phyloP scores from a whole-genome alignment of 2,797 vertebrate genomes.

The Clamator glandarius region DNA sequence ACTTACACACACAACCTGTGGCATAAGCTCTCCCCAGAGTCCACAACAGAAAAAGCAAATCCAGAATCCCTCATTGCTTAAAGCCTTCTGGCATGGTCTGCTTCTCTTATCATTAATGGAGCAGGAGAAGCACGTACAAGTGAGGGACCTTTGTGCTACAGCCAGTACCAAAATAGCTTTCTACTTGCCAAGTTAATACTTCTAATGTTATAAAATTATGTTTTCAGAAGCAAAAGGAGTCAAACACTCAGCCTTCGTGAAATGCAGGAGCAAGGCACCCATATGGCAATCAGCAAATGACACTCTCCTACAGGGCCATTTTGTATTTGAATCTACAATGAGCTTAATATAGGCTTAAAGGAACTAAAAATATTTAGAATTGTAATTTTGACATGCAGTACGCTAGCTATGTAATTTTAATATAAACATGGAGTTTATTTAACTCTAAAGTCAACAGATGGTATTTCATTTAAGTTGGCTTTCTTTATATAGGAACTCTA shows the following conservation, averaged over 20 bases:
- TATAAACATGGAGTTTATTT: constrained; percentile 68
- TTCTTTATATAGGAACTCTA: constrained; percentile 38
- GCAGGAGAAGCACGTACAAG: background rate
- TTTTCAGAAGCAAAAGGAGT: constrained; percentile 32
- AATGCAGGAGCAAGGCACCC: constrained; percentile 45
- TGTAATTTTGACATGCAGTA: constrained; percentile 68
- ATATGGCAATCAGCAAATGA: constrained; percentile 67
- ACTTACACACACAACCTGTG: accelerated
- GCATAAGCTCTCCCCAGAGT: background rate
- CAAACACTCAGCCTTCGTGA: constrained; percentile 26
- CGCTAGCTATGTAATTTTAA: constrained; percentile 67
- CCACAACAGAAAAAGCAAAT: background rate
- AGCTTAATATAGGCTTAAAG: constrained; percentile 60
- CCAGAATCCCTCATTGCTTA: accelerated
- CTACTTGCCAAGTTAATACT: background rate
- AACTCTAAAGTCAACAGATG: constrained; percentile 70
- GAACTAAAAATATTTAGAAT: constrained; percentile 63
- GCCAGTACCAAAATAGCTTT: background rate
- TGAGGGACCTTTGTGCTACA: background rate
- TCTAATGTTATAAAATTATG: constrained; percentile 11
- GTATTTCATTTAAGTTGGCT: constrained; percentile 62
- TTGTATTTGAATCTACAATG: constrained; percentile 38
- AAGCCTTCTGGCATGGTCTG: background rate
- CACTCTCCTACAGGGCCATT: constrained; percentile 60
- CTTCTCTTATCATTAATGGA: background rate